Base-by-base conservation (phyloP, 2,797 vertebrate genomes). In the Urophycis tenuis region DNA sequence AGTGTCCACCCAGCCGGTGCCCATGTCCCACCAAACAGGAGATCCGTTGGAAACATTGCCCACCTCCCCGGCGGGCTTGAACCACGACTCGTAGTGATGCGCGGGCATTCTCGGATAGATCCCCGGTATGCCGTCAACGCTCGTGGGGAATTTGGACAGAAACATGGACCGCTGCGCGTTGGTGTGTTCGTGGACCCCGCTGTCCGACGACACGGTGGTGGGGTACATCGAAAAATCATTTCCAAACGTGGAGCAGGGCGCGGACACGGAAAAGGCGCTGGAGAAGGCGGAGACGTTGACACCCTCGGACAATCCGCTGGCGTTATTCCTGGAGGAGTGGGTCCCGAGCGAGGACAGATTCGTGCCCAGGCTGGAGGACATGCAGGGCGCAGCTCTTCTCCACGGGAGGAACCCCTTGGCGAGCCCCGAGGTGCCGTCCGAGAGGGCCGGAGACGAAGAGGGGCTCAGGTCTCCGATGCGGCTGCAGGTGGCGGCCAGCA, bases 401-500 rank as follows among this genome's bases (percentile, higher is more conserved):
- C 97, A 98, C 19, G 96, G 95, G 76, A 96, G 95, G 82, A 97
- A 97, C n/a, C 95, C 95, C 87, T 95, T 97, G 36, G 91, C 89
- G 83, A 95, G 93, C 33, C 94, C 94, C n/a, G 93, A 91, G 29
- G 93, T 86, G 84, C 93, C 93, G 84, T 97, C 95, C 71, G 95
- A 95, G 25, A 96, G 92, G 25, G 79, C 82, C 35, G 94, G 92
- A 74, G 95, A 94, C 81, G 93, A 93, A 11, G 96, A 96, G 14
- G 95, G 92, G 86, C 92, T 94, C 85, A 94, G 92, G 79, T 96
- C 96, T 67, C 96, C 96, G 88, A 98, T 97, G 84, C 96, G 95
- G 87, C 95, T 96, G 91, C 97, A 98, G 90, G 96, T 97, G 87
- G 96, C 96, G 41, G 96, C 96, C 78, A 98, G 90, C 97, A 98